Evolutionary conservation across 2,113 vertebrate species (phyloP), one percentile per base, ranked within the genome.

Genomic region (Archilochus colubris): DNA sequence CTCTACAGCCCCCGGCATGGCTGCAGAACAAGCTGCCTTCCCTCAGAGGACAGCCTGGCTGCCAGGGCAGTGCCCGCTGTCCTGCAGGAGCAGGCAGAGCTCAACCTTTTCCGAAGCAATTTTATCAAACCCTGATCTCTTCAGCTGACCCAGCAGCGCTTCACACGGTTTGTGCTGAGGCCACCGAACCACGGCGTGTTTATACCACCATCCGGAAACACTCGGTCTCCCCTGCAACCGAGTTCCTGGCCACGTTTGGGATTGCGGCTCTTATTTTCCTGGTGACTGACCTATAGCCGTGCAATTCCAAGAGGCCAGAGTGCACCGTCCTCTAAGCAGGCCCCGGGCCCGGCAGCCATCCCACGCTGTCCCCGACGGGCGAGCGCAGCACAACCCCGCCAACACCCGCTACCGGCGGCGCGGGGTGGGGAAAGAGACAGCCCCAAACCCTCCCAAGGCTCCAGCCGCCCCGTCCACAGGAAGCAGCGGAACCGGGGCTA

Each of bases 91-190:
- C 57, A 14, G 9, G 27, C 31, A 11, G 53, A 17, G 14, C 50
- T 27, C 67, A 48, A 3, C 40, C 18, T 44, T 14, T 12, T 5
- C 6, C 4, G 20, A 28, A n/a, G 31, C 72, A 14, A 8, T 31
- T 38, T 17, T 19, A 46, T 38, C 61, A 14, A 67, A 12, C 9
- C 28, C n/a, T 31, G 4, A 16, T 23, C 51, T 22, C 21, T 40
- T 22, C 70, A 4, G 76, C 28, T 8, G 70, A 14, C 10, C 38
- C 78, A 44, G 57, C 43, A 22, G 31, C 2, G 12, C 63, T 53
- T 43, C 78, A 3, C 2, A 38, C 17, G 6, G 28, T 1, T 21
- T 2, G 15, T 8, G 28, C 6, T 17, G 50, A 16, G 33, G 23
- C 43, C 27, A 10, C 23, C 3, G 22, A 23, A 24, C 12, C 17